These are phyloP conservation scores for Silurus lanzhouensis DNA, from an alignment of 2,797 vertebrate genomes.

Conservation along the genomic window DNA sequence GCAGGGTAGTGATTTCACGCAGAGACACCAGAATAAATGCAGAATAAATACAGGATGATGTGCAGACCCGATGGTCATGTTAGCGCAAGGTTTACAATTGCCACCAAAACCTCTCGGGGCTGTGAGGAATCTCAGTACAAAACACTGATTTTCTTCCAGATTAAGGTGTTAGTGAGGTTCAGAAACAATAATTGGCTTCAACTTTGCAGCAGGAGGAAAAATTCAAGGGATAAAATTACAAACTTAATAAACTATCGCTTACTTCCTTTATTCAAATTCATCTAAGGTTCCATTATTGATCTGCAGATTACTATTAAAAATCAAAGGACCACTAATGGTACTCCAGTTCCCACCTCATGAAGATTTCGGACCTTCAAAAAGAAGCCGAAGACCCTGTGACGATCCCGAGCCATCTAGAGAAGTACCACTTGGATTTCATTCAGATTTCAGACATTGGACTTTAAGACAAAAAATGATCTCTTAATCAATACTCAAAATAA, in stretches of 20 bases:
- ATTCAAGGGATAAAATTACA: too few relatives aligned
- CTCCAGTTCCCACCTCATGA: too few relatives aligned
- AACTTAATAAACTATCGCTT: too few relatives aligned
- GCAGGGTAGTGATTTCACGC: slow-evolving; percentile 18
- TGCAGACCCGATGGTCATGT: background rate
- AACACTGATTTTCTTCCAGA: background rate
- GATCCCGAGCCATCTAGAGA: too few relatives aligned
- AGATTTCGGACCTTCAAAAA: too few relatives aligned
- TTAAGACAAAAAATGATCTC: too few relatives aligned
- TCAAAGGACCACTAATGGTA: too few relatives aligned
- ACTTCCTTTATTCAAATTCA: background rate
- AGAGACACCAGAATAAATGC: slow-evolving; percentile 14
- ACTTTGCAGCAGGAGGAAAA: background rate
- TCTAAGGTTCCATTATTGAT: background rate
- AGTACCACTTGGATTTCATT: too few relatives aligned
- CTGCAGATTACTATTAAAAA: background rate
- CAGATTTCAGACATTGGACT: too few relatives aligned
- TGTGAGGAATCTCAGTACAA: background rate
- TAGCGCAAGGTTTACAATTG: background rate
- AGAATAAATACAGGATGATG: background rate
- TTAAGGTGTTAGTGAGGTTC: background rate
- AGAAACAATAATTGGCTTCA: background rate
- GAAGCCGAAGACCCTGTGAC: too few relatives aligned
- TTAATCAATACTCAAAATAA: too few relatives aligned
- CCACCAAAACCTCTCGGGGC: background rate